Evolutionary conservation across 2,888 invertebrate genomes (phyloP).

Genomic region (Nomada hirtipes): DNA sequence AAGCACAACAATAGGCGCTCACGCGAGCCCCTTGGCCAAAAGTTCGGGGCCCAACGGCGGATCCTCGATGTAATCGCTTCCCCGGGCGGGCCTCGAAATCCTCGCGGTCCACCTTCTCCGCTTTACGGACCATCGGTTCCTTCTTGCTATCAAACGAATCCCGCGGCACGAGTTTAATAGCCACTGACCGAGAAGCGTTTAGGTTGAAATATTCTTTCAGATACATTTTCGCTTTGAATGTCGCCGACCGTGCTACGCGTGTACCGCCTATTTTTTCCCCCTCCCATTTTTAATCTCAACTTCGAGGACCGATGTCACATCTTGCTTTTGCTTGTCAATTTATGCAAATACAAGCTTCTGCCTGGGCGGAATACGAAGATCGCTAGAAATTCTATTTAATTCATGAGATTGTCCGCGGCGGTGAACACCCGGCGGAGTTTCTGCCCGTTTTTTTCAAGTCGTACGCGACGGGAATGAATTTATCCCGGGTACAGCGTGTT

Average conservation of each 20-base stretch:
- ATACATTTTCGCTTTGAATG: conserved; percentile 46
- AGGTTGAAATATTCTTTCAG: conserved; percentile 39
- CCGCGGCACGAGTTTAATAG: conserved; percentile 50
- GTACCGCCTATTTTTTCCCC: not conserved
- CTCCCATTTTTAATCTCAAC: not conserved
- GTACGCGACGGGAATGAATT: conserved; percentile 20
- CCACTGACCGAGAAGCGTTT: conserved; percentile 50
- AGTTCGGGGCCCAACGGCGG: conserved; percentile 35
- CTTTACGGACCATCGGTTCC: conserved; percentile 73
- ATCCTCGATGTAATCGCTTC: conserved; percentile 67
- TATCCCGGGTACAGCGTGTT: conserved; percentile 8
- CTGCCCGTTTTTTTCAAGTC: not conserved
- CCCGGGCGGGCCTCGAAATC: conserved; percentile 39
- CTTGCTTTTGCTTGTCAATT: conserved; percentile 2
- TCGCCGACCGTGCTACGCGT: conserved; percentile 8
- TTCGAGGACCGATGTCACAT: not conserved
- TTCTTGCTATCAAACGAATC: conserved; percentile 67
- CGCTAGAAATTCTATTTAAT: not conserved
- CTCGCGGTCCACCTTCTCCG: conserved; percentile 49
- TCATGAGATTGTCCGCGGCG: too few relatives aligned
- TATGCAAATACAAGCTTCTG: not conserved
- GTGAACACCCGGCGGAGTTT: too few relatives aligned
- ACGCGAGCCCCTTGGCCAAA: conserved; percentile 61
- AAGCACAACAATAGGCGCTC: conserved; percentile 81
- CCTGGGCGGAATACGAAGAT: not conserved